phyloP scores from a whole-genome alignment of 2,113 vertebrate species.

The Pica pica region DNA sequence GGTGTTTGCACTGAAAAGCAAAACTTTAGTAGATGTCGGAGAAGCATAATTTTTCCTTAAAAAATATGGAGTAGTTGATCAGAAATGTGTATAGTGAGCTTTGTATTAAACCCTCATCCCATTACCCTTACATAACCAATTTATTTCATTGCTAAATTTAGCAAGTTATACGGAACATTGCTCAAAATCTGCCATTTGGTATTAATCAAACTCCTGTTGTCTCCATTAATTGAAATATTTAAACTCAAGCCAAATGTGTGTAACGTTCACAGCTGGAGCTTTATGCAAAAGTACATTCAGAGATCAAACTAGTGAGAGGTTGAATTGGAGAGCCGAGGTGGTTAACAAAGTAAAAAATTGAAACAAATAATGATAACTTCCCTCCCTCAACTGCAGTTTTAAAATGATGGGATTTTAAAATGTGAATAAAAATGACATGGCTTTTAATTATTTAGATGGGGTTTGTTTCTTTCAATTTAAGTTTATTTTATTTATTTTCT shows the following conservation, averaged over 20 bases:
- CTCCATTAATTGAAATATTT: conserved; percentile 79
- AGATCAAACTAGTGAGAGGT: conserved; percentile 23
- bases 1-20: background rate
- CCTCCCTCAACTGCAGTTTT: background rate
- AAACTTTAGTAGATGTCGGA: background rate
- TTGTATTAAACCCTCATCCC: conserved; percentile 60
- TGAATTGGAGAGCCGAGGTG: background rate
- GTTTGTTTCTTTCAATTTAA: background rate
- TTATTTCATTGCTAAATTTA: conserved; percentile 77
- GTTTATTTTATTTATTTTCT: background rate
- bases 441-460: background rate
- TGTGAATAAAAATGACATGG: background rate
- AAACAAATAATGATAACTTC: background rate
- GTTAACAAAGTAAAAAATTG: background rate
- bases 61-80: conserved; percentile 30
- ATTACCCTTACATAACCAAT: conserved; percentile 71
- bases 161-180: conserved; percentile 72
- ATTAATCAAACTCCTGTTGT: conserved; percentile 80
- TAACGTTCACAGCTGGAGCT: conserved; percentile 45
- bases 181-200: conserved; percentile 74
- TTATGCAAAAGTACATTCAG: conserved; percentile 27
- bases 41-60: background rate
- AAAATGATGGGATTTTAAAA: background rate
- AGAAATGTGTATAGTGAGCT: conserved; percentile 28
- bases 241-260: conserved; percentile 64